Evolutionary conservation across 1,140 invertebrate species (phyloP), one percentile per base, ranked within the genome.

Genomic region (Pseudoatta argentina): DNA sequence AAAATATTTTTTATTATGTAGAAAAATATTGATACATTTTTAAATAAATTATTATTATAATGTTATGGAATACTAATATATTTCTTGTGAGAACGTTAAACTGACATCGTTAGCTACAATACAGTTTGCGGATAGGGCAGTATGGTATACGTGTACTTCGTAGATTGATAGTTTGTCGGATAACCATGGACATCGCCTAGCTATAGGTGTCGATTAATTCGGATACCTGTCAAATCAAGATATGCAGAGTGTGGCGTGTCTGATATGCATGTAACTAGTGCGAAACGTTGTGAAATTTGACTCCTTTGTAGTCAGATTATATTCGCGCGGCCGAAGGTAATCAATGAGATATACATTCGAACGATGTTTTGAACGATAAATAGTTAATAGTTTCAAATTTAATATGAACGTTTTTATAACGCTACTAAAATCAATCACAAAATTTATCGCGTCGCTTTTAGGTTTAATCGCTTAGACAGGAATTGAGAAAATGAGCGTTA

Each of bases 191-290:
- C 71, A 77, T 85, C 81, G 51, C 30, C 73, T 78, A 21, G 61
- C 72, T 34, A 44, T 51, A 78, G 73, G 82, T 85, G 78, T 87
- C 82, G 63, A 85, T 75, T 87, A 87, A 87, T 69, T 30, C 51
- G 71, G 63, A 71, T 87, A 87, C 55, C 81, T 77, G 86, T 87
- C 86, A 64, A 86, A 87, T 85, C 86, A 87, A 85, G 86, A 87
- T 87, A 81, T 72, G 79, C 79, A 81, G 69, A 71, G 81, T 63
- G 79, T 75, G n/a, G 48, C 79, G 51, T 66, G 86, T 55, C 48
- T 51, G 78, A 87, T 82, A 83, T 71, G 86, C 79, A 69, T 67
- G 67, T 83, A 87, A 83, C 86, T 66, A 83, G 61, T 39, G 53
- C 59, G 86, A 83, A 83, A 79, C 76, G 57, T 48, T 83, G 39